Conservation (phyloP, 2,113 vertebrate species). For the Catharus fuscescens region DNA sequence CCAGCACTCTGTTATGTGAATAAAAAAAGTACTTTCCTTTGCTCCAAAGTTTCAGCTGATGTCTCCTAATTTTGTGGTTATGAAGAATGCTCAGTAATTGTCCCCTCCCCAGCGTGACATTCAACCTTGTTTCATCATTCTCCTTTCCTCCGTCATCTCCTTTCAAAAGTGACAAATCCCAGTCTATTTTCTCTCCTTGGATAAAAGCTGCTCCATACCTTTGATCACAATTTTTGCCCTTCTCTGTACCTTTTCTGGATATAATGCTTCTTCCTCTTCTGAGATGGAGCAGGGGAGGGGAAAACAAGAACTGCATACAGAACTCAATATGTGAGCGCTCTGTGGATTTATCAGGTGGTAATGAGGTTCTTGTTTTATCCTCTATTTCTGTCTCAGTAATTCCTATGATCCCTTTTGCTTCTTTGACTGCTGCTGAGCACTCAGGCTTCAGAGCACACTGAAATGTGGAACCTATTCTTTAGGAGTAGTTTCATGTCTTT, state of each 20-base stretch:
- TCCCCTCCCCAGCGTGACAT: not conserved
- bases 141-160: not conserved
- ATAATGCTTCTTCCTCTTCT: not conserved
- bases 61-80: not conserved
- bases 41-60: not conserved
- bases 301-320: not conserved
- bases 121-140: not conserved
- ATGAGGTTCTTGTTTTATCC: conserved; percentile 22
- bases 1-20: not conserved
- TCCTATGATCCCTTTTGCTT: conserved; percentile 27
- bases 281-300: not conserved
- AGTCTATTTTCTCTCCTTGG: not conserved
- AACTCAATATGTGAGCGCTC: not conserved
- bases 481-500: not conserved
- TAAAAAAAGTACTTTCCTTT: not conserved
- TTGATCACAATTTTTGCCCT: conserved; percentile 38
- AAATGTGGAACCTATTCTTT: not conserved
- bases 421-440: not conserved
- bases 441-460: not conserved
- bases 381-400: conserved; percentile 38
- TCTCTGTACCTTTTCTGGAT: not conserved
- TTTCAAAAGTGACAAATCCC: conserved; percentile 29
- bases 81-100: not conserved
- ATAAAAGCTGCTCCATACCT: conserved; percentile 35
- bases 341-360: conserved; percentile 5